Evolutionary conservation across 2,113 vertebrate species (phyloP), one percentile per base, ranked within the genome.

Genomic region (Microtus oregoni): DNA sequence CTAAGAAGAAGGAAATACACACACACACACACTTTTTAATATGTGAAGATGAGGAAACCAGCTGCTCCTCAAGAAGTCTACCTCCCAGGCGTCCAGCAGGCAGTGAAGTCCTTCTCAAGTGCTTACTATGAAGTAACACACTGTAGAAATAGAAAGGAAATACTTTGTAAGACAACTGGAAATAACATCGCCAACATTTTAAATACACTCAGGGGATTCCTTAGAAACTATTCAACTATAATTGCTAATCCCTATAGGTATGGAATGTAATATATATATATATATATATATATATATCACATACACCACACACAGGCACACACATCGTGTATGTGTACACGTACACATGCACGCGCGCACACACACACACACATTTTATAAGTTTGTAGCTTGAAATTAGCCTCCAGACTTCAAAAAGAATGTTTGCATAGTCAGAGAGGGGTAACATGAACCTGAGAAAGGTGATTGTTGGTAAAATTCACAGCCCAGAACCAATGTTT

Each of bases 401-500:
- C 50, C 41, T 70, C 11, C 89, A 50, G 90, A 38, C 41, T 85
- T 88, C 63, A 88, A 77, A 91, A 70, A 90, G 38, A 87, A 67
- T 63, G 4, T 12, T 76, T 93, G 8, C n/a, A 81, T 26, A 86
- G 47, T 38, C 70, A 79, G 81, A 2, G 61, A 92, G 82, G 20
- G 20, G 7, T 41, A 75, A 20, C 5, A 3, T 86, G 44, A 65
- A 10, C 58, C 91, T 78, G 26, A 30, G 13, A 13, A 78, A n/a
- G 32, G 9, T 17, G 41, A 19, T 97, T 90, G 65, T 92, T 81
- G 93, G 22, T 65, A 96, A 92, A 96, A 93, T 19, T 92, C 93
- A 95, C 30, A 94, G 17, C 77, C n/a, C 86, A 92, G 97, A 97
- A 94, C 24, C 41, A 24, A 24, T 10, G 19, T 4, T 95, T 92